phyloP scores from a whole-genome alignment of 2,888 invertebrate species.

The Gastrophysa polygoni region DNA sequence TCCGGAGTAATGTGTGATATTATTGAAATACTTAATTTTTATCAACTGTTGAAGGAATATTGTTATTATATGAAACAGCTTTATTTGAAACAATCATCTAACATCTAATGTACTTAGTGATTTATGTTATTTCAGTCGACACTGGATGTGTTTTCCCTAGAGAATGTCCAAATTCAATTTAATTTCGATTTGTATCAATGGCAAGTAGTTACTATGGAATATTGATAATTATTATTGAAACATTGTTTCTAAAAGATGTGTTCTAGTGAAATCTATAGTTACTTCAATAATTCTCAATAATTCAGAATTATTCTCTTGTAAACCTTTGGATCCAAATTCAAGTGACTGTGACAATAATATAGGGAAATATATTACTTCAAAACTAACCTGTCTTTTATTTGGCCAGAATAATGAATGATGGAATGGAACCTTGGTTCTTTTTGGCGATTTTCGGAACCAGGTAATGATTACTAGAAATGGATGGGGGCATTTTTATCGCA shows the following conservation, averaged over 20 bases:
- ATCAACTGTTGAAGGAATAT: constrained; percentile 1
- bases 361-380: constrained; percentile 47
- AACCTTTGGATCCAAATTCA: constrained; percentile 42
- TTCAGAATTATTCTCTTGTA: neutral
- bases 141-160: too few species aligned
- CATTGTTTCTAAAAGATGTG: too few species aligned
- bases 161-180: too few species aligned
- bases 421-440: too few species aligned
- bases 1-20: constrained; percentile 9
- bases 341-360: constrained; percentile 59
- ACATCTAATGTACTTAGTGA: constrained; percentile 6
- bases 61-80: constrained; percentile 8
- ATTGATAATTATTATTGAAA: too few species aligned
- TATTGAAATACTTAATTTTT: constrained; percentile 12
- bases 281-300: neutral
- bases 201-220: too few species aligned
- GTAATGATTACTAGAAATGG: too few species aligned
- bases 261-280: too few species aligned
- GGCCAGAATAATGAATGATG: too few species aligned
- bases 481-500: too few species aligned
- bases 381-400: neutral
- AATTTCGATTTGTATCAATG: too few species aligned
- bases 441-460: too few species aligned
- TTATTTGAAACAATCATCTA: constrained; percentile 4
- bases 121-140: neutral